Evolutionary conservation across 2,113 vertebrate species (phyloP).

Genomic region (Rhizomys pruinosus): DNA sequence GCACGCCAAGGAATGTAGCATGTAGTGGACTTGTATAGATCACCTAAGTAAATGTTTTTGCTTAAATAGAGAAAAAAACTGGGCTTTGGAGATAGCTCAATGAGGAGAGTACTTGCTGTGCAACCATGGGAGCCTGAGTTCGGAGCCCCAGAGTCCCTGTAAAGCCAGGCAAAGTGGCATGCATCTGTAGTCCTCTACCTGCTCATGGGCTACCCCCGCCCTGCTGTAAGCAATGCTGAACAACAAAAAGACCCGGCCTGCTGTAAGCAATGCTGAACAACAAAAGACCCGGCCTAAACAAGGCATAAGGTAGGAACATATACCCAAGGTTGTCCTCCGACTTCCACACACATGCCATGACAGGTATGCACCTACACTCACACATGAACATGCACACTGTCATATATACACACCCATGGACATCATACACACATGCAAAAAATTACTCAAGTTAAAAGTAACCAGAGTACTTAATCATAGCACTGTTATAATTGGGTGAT

Average conservation of each 20-base stretch:
- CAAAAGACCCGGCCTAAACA: background rate
- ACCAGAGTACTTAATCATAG: background rate
- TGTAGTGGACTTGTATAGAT: background rate
- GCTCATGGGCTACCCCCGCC: background rate
- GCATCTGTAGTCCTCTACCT: too few species aligned
- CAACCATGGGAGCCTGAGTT: background rate
- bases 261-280: background rate
- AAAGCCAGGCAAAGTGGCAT: background rate
- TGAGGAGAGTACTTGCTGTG: background rate
- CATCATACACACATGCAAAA: background rate
- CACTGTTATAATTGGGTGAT: background rate
- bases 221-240: background rate
- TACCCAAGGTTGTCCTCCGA: background rate
- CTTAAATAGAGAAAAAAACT: background rate
- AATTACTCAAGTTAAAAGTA: background rate
- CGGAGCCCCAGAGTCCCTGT: background rate
- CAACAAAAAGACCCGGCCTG: background rate
- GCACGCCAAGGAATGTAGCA: background rate
- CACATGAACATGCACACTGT: too few species aligned
- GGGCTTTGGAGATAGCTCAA: background rate
- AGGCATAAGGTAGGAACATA: background rate
- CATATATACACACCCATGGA: background rate
- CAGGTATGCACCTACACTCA: background rate
- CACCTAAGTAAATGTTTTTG: background rate
- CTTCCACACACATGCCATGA: background rate